Conservation (phyloP, 2,113 vertebrate species). For the Hippolais icterina region DNA sequence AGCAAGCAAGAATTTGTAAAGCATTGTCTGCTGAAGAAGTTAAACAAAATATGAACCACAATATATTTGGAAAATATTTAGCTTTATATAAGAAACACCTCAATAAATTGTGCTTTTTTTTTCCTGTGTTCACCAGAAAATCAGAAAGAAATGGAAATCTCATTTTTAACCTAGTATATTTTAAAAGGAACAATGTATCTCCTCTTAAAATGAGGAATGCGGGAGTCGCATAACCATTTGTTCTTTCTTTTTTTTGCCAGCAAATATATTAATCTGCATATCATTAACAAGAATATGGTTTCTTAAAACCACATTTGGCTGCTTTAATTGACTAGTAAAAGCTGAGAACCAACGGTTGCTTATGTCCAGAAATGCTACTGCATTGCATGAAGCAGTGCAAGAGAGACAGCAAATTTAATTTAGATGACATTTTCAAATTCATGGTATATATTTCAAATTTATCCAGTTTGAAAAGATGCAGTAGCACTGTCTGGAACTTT, state of each 20-base stretch:
- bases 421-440: neutral
- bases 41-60: neutral
- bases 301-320: neutral
- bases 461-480: neutral
- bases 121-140: neutral
- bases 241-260: neutral
- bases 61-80: neutral
- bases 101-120: neutral
- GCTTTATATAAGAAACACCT: neutral
- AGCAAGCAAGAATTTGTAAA: neutral
- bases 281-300: neutral
- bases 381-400: neutral
- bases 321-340: neutral
- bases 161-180: neutral
- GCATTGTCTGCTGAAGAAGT: neutral
- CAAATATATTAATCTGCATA: neutral
- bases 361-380: neutral
- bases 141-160: neutral
- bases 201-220: neutral
- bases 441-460: neutral
- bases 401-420: neutral
- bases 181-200: neutral
- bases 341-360: accelerated
- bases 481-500: neutral
- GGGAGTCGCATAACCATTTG: neutral